These are phyloP conservation scores for Caenorhabditis sp. DNA, from an alignment of 2,888 invertebrate genomes.

Conservation along the genomic window DNA sequence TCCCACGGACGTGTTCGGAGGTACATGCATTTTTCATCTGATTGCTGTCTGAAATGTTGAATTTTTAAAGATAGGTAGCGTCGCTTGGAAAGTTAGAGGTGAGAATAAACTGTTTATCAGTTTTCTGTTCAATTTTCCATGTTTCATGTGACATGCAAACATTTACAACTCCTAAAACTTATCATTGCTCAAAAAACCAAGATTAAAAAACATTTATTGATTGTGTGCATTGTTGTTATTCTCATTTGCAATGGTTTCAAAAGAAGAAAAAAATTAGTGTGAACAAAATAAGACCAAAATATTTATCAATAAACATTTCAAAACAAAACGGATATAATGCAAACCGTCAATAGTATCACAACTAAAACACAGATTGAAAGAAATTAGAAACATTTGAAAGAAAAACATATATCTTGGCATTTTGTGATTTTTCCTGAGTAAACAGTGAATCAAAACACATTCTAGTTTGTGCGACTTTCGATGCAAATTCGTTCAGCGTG, in stretches of 20 bases:
- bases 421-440: background rate
- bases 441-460: background rate
- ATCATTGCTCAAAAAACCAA: background rate
- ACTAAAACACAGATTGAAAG: background rate
- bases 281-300: background rate
- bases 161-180: background rate
- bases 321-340: background rate
- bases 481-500: constrained; percentile 7
- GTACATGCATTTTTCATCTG: background rate
- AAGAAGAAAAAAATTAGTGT: background rate
- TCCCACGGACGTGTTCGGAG: background rate
- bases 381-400: background rate
- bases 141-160: constrained; percentile 1
- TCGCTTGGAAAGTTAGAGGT: background rate
- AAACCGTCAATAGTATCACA: background rate
- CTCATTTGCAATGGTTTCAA: background rate
- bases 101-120: background rate
- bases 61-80: background rate
- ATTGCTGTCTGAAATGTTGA: background rate
- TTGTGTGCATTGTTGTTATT: background rate
- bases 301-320: background rate
- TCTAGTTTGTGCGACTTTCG: background rate
- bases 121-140: background rate
- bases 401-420: background rate
- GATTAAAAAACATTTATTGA: background rate